Percentiles rank a stretch among this genome's conserved stretches.
phyloP scores from a whole-genome alignment of 2,113 vertebrate species.

The Pyrgilauda ruficollis region DNA sequence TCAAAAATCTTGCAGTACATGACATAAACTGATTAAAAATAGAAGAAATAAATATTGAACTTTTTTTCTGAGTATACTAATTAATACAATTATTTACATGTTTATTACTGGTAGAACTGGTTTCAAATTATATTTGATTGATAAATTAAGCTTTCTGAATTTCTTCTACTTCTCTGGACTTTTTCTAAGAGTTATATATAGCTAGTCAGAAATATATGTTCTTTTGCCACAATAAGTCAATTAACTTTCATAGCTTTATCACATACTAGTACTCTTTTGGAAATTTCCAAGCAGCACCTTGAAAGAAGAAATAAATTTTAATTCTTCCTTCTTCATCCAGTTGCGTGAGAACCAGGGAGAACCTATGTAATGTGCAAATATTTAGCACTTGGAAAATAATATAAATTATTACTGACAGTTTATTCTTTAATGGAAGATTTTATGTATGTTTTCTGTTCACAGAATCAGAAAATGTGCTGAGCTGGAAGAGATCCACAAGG shows the following conservation, averaged over 20 bases:
- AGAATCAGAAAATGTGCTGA: not conserved
- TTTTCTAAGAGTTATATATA: not conserved
- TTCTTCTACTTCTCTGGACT: not conserved
- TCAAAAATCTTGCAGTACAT: conserved; percentile 36
- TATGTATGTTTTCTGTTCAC: not conserved
- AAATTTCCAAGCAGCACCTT: not conserved
- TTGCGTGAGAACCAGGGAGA: not conserved
- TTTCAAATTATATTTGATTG: not conserved
- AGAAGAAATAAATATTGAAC: conserved; percentile 18
- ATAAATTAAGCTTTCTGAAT: not conserved
- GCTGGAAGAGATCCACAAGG: no score
- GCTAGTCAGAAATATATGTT: not conserved
- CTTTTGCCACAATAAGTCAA: not conserved
- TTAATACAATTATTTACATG: not conserved
- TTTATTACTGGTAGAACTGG: not conserved
- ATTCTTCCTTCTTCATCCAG: not conserved
- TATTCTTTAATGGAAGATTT: not conserved
- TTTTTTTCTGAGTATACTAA: not conserved
- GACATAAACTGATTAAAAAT: conserved; percentile 55
- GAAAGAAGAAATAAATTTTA: not conserved
- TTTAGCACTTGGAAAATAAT: not conserved
- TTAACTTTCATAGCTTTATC: not conserved
- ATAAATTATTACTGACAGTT: not conserved
- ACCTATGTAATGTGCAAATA: not conserved
- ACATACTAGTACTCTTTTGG: not conserved